These are phyloP conservation scores for Octopus sinensis DNA, from an alignment of 1,140 invertebrate species.

Conservation along the genomic window DNA sequence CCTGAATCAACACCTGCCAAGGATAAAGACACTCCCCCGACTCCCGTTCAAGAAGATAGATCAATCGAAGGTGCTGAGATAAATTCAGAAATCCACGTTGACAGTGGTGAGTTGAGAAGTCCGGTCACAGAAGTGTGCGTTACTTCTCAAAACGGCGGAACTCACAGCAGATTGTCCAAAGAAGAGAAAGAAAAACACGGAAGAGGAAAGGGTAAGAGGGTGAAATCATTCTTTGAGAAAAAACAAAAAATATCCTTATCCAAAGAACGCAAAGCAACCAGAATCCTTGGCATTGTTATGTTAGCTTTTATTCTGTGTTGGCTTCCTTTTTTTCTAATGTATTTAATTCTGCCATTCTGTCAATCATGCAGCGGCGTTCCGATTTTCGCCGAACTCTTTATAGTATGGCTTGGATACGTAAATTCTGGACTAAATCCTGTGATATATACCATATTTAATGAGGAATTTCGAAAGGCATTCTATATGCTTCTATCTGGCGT, in stretches of 20 bases:
- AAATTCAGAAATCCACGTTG: not conserved
- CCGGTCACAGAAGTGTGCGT: not conserved
- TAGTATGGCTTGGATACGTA: slow-evolving; percentile 58
- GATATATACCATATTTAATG: slow-evolving; percentile 68
- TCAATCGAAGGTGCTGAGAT: slow-evolving; percentile 19
- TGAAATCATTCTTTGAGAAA: slow-evolving; percentile 71
- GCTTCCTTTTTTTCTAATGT: slow-evolving; percentile 92
- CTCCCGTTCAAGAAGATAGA: slow-evolving; percentile 16
- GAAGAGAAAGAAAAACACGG: slow-evolving; percentile 6
- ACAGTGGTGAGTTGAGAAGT: slow-evolving; percentile 2
- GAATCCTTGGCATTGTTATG: slow-evolving; percentile 89
- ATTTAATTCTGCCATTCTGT: slow-evolving; percentile 76
- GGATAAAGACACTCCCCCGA: slow-evolving; percentile 11
- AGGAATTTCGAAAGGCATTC: slow-evolving; percentile 60
- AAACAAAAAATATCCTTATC: slow-evolving; percentile 89
- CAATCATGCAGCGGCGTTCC: slow-evolving; percentile 60
- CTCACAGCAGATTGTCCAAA: slow-evolving; percentile 16
- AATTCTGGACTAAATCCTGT: slow-evolving; percentile 58
- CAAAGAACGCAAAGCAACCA: slow-evolving; percentile 87
- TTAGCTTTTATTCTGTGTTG: slow-evolving; percentile 93
- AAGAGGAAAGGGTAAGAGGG: slow-evolving; percentile 14
- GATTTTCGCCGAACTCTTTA: slow-evolving; percentile 31
- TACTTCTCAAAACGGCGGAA: not conserved
- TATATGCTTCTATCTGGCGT: not conserved
- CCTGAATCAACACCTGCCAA: slow-evolving; percentile 16